Evolutionary conservation across 2,797 vertebrate species (phyloP).

Genomic region (Halcyon badia): DNA sequence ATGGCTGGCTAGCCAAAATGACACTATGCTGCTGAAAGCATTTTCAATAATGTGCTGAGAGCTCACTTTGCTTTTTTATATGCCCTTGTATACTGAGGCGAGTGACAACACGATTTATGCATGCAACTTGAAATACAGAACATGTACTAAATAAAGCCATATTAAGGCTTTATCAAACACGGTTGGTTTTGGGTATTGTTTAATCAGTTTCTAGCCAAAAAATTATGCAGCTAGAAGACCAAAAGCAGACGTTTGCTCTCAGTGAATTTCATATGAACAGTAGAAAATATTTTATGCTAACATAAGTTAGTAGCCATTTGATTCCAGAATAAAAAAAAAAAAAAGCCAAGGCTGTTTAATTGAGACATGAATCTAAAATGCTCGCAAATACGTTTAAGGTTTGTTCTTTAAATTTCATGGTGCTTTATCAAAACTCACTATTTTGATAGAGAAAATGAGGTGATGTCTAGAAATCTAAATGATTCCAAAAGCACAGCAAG

Average conservation of each 20-base stretch:
- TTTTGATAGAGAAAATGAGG: conserved; percentile 11
- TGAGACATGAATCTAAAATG: background rate
- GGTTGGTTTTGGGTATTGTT: background rate
- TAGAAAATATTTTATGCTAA: background rate
- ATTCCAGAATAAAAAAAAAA: background rate
- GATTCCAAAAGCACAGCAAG: background rate
- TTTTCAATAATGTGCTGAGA: background rate
- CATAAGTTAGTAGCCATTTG: background rate
- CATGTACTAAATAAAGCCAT: fast-evolving
- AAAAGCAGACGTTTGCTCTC: background rate
- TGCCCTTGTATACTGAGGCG: fast-evolving
- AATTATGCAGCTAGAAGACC: background rate
- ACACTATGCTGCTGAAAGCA: background rate
- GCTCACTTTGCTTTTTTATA: background rate
- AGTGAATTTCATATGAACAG: background rate
- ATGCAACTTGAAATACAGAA: background rate
- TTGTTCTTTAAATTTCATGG: background rate
- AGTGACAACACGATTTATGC: background rate
- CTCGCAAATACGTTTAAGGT: background rate
- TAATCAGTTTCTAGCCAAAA: background rate
- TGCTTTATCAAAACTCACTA: background rate
- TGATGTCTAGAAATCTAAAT: background rate
- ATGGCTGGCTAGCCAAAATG: background rate
- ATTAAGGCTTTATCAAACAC: background rate
- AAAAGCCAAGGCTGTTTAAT: background rate